These are phyloP conservation scores for Acanthis flammea DNA, from an alignment of 2,797 vertebrate genomes.

Conservation along the genomic window DNA sequence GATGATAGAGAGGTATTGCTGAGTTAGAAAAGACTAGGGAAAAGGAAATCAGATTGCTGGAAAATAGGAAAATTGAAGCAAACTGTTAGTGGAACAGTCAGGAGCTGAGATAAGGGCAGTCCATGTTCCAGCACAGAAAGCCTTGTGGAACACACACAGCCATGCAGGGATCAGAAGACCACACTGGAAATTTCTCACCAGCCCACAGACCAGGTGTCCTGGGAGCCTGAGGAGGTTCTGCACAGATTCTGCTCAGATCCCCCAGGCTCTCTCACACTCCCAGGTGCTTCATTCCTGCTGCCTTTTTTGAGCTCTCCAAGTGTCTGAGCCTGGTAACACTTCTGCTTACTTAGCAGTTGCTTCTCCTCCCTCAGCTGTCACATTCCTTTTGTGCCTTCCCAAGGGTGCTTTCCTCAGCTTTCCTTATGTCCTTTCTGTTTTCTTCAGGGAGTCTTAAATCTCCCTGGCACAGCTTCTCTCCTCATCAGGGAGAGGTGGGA, in stretches of 20 bases:
- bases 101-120: background rate
- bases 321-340: background rate
- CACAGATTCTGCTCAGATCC: background rate
- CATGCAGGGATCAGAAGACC: background rate
- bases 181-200: background rate
- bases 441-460: background rate
- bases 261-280: background rate
- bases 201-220: background rate
- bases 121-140: background rate
- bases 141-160: background rate
- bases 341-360: slow-evolving; percentile 35
- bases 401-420: slow-evolving; percentile 39
- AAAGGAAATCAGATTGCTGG: background rate
- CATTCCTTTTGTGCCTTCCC: background rate
- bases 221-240: background rate
- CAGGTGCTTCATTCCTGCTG: background rate
- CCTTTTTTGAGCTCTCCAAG: slow-evolving; percentile 2
- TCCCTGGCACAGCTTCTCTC: background rate
- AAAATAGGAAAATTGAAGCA: background rate
- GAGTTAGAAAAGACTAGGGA: background rate
- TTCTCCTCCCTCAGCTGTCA: slow-evolving; percentile 50
- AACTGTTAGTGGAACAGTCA: background rate
- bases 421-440: slow-evolving; percentile 19
- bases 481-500: background rate
- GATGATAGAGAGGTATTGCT: background rate